phyloP scores from a whole-genome alignment of 2,113 vertebrate genomes.

The Ammodytes dubius region DNA sequence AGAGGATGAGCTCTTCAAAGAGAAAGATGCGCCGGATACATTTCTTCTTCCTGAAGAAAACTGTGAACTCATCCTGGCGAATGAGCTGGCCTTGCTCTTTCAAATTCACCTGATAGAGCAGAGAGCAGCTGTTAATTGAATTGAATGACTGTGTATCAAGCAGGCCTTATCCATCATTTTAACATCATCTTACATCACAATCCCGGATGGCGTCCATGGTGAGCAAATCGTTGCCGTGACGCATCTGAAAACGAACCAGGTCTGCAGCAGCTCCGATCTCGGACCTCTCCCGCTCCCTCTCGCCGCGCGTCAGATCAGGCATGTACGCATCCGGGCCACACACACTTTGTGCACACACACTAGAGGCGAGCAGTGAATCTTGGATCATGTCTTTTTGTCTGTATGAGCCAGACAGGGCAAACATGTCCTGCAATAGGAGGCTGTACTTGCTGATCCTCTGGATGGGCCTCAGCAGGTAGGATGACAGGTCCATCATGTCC shows the following conservation, averaged over 20 bases:
- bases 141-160: not conserved
- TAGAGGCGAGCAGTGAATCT: constrained; percentile 19
- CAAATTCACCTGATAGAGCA: constrained; percentile 80
- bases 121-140: not conserved
- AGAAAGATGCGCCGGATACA: constrained; percentile 85
- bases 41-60: constrained; percentile 86
- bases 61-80: constrained; percentile 85
- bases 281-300: constrained; percentile 66
- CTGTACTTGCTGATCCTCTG: constrained; percentile 89
- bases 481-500: constrained; percentile 86
- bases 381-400: constrained; percentile 50
- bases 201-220: constrained; percentile 87
- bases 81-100: constrained; percentile 87
- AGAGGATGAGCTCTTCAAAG: constrained; percentile 86
- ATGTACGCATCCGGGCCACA: constrained; percentile 15
- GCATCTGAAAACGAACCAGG: constrained; percentile 85
- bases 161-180: not conserved
- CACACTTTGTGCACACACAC: constrained; percentile 31
- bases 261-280: constrained; percentile 83
- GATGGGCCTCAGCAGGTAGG: constrained; percentile 86
- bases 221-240: constrained; percentile 85
- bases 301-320: constrained; percentile 57
- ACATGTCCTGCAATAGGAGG: constrained; percentile 85
- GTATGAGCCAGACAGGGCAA: constrained; percentile 64
- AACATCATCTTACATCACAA: constrained; percentile 84